Base-by-base conservation (phyloP, 2,888 invertebrate species). In the Eupithecia abbreviata region DNA sequence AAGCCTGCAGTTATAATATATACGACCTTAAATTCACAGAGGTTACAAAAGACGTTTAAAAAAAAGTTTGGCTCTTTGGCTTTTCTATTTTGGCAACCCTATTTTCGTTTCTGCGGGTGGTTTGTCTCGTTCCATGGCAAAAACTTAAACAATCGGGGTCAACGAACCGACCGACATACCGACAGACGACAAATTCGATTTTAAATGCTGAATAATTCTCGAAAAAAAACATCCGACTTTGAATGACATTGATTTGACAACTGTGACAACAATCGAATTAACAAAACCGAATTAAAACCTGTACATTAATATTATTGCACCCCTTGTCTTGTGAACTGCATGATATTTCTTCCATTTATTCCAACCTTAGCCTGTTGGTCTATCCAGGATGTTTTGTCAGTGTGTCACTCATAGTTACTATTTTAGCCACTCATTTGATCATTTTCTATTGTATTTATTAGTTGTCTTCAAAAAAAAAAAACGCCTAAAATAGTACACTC, bases 71-170 rank as follows among this genome's bases (percentile, higher is more conserved):
- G 10, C 2, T 18, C 7, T 30, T 62, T 3, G 10, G 10, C 4
- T 30, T 30, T 18, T 30, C 1, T 66, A 42, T 13, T 49, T 47
- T 66, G 73, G 77, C 81, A 84, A 72, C 84, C 83, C 81, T 84
- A 80, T 55, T 49, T 49, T 9, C 55, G 71, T 81, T 82, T 81
- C 82, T 80, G 83, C 83, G 82, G 83, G 82, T 79, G 79, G 82
- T 79, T 75, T 74, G 81, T 84, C 83, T 79, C 84, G 85, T 82
- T 85, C 80, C 79, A 81, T 83, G 81, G 83, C 86, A 88, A 89
- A 88, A 88, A 89, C 86, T 84, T 78, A 78, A 85, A 88, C 87
- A 88, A 88, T 86, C 81, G 85, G 80, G 87, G 85, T 86, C 86
- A 82, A 82, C 81, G 86, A 78, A 75, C 74, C 81, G 86, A 77